Percentiles rank a stretch among this genome's conserved stretches.
These are phyloP conservation scores for Drosophila sp. DNA, from an alignment of 1,140 invertebrate species.

Conservation along the genomic window DNA sequence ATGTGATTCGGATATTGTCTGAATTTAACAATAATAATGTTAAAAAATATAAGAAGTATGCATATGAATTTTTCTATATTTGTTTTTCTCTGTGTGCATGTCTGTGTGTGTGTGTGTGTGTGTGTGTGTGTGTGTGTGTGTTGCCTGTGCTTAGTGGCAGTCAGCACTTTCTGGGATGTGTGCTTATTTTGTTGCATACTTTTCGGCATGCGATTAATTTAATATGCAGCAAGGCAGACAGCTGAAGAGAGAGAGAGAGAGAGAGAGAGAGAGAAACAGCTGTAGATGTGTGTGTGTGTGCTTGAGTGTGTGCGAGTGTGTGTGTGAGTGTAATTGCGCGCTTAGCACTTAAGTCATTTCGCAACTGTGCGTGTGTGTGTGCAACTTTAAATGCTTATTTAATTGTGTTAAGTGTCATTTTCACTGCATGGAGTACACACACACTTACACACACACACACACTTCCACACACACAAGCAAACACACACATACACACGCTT, in stretches of 20 bases:
- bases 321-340: constrained; percentile 51
- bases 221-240: constrained; percentile 54
- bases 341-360: constrained; percentile 57
- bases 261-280: constrained; percentile 22
- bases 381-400: constrained; percentile 81
- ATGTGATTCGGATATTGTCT: no score
- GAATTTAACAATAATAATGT: no score
- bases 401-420: constrained; percentile 83
- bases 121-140: constrained; percentile 22
- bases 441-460: constrained; percentile 1
- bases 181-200: constrained; percentile 58
- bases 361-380: constrained; percentile 27
- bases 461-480: constrained; percentile 15
- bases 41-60: no score
- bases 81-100: no score
- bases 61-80: no score
- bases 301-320: constrained; percentile 14
- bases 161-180: constrained; percentile 47
- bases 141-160: constrained; percentile 32
- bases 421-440: constrained; percentile 46
- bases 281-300: not conserved
- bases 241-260: constrained; percentile 5
- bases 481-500: constrained; percentile 14
- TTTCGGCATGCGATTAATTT: constrained; percentile 75
- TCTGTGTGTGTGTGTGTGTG: constrained; percentile 20